Percentiles rank a stretch among this genome's conserved stretches.
Conservation (phyloP, 1,140 invertebrate species). For the Bemisia tabaci region DNA sequence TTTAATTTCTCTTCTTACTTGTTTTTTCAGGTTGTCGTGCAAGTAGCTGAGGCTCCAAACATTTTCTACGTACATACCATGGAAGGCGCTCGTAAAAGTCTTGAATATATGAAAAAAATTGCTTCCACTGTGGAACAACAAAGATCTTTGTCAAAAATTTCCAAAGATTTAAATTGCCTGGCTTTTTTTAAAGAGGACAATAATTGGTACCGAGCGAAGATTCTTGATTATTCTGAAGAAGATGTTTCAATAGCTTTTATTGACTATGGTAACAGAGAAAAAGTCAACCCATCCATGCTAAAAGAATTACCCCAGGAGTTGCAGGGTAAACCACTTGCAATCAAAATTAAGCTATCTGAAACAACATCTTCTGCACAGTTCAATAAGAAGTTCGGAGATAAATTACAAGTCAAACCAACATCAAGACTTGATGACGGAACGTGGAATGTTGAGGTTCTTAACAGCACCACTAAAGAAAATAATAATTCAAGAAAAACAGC, state of each 20-base stretch:
- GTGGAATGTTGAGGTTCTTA: not conserved
- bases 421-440: not conserved
- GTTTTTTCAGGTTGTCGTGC: not conserved
- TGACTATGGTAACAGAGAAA: not conserved
- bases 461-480: too few species aligned
- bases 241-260: not conserved
- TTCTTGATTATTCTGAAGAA: not conserved
- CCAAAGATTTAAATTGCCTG: not conserved
- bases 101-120: not conserved
- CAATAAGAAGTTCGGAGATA: not conserved
- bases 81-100: not conserved
- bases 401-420: not conserved
- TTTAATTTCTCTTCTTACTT: not conserved
- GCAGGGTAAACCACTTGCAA: not conserved
- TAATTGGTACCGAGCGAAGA: not conserved
- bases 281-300: not conserved
- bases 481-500: too few species aligned
- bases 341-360: not conserved
- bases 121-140: not conserved
- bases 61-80: not conserved
- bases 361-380: not conserved
- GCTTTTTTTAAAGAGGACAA: not conserved
- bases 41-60: not conserved
- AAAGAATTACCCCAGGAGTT: not conserved
- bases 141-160: not conserved